Evolutionary conservation across 2,888 invertebrate genomes (phyloP).

Genomic region (Leptarthrus brevirostris): DNA sequence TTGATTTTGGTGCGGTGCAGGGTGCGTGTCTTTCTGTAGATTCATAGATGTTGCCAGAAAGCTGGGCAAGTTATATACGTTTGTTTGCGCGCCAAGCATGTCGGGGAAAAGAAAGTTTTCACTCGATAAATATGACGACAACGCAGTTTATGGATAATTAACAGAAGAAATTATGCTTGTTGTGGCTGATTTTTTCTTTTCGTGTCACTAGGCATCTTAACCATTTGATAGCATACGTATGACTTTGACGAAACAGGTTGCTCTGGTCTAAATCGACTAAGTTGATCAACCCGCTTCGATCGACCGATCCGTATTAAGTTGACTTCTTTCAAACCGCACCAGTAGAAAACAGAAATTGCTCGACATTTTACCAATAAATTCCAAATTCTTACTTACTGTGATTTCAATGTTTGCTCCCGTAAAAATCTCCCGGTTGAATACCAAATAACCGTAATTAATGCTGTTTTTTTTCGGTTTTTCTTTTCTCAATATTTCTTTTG

Average conservation of each 20-base stretch:
- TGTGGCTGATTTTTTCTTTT: conserved; percentile 1
- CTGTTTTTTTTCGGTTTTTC: neutral
- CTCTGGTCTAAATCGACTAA: neutral
- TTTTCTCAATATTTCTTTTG: neutral
- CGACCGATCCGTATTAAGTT: neutral
- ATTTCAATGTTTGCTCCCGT: neutral
- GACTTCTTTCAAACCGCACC: neutral
- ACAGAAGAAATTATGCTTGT: conserved; percentile 12
- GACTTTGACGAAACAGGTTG: conserved; percentile 4
- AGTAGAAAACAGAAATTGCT: neutral
- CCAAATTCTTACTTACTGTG: neutral
- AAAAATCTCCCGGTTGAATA: neutral
- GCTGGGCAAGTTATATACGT: neutral
- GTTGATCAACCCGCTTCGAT: conserved; percentile 5
- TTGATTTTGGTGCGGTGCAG: too few species aligned
- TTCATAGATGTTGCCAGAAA: neutral
- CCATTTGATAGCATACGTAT: conserved; percentile 1
- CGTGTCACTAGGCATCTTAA: conserved; percentile 13
- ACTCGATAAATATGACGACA: neutral
- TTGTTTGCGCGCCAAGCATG: conserved; percentile 8
- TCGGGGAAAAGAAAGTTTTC: conserved; percentile 31
- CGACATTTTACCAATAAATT: neutral
- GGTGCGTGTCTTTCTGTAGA: neutral
- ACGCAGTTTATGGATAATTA: conserved; percentile 19
- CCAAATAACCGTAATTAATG: neutral